Percentiles rank a stretch among this genome's conserved stretches.
These are phyloP conservation scores for Passer montanus DNA, from an alignment of 2,113 vertebrate genomes.

Conservation along the genomic window DNA sequence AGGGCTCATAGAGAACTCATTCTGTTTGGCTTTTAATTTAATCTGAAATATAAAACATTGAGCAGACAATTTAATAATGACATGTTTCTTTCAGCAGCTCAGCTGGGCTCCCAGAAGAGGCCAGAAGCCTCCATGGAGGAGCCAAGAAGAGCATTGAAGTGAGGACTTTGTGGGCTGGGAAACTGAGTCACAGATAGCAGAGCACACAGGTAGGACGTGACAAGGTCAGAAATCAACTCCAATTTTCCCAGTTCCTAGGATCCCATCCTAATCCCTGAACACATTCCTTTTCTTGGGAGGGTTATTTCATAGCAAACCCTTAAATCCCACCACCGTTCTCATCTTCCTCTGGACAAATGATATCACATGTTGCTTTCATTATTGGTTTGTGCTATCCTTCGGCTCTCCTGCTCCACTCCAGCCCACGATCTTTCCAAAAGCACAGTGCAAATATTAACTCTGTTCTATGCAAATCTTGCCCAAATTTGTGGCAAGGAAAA, in stretches of 20 bases:
- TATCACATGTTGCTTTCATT: constrained; percentile 10
- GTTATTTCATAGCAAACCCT: not conserved
- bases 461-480: not conserved
- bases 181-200: not conserved
- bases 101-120: not conserved
- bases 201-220: not conserved
- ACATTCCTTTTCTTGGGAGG: constrained; percentile 20
- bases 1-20: not conserved
- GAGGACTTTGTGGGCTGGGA: accelerated
- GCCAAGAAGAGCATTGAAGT: not conserved
- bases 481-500: not conserved
- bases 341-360: not conserved
- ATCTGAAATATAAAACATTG: not conserved
- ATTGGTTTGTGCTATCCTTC: not conserved
- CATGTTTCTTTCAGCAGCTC: not conserved
- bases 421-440: not conserved
- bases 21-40: not conserved
- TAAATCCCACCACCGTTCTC: not conserved
- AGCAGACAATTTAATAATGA: not conserved
- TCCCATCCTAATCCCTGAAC: not conserved
- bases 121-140: not conserved
- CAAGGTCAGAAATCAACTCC: not conserved
- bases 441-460: not conserved
- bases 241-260: not conserved
- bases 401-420: not conserved